Evolutionary conservation across 2,888 invertebrate genomes (phyloP), one percentile per base, ranked within the genome.

Genomic region (Drosophila lacicola): DNA sequence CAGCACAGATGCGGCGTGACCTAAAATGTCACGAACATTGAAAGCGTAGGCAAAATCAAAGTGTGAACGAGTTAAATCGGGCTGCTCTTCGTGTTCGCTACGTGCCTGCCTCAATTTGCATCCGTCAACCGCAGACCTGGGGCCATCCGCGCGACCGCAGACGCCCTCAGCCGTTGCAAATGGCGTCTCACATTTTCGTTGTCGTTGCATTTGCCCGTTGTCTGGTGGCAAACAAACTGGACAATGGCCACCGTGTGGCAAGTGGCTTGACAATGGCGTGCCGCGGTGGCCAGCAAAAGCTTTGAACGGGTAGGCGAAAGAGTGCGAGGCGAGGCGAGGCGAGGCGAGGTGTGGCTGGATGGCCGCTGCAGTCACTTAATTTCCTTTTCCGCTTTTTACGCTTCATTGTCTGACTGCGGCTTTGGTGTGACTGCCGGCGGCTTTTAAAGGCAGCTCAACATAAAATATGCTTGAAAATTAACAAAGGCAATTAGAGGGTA

Each of bases 401-500:
- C 83, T 81, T 69, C 83, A 85, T 85, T 84, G 75, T 76, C 58
- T 45, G 64, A 33, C 56, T 54, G 55, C 29, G 62, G 56, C 60
- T 55, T 50, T 66, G 14, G 42, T 29, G 19, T 45, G 41, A 53
- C 47, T 29, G 42, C 39, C 47, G n/a, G 45, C 46, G 47, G 49
- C 49, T 33, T 64, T 74, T 72, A 69, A 76, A 60, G 65, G 37
- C 53, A 45, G 45, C 66, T 13, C 37, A 13, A 11, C 44, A 55
- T 76, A 64, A 76, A 81, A 80, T 71, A 74, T 80, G 67, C 72
- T 74, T 50, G 56, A 77, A 73, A 79, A 83, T 80, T 74, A 82
- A 83, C 83, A 82, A 71, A 53, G 78, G 80, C 86, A 84, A 86
- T 84, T 83, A 84, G 70, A 68, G 37, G 57, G 65, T 74, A 74